Evolutionary conservation across 2,797 vertebrate genomes (phyloP).

Genomic region (Onychomys leucogaster): DNA sequence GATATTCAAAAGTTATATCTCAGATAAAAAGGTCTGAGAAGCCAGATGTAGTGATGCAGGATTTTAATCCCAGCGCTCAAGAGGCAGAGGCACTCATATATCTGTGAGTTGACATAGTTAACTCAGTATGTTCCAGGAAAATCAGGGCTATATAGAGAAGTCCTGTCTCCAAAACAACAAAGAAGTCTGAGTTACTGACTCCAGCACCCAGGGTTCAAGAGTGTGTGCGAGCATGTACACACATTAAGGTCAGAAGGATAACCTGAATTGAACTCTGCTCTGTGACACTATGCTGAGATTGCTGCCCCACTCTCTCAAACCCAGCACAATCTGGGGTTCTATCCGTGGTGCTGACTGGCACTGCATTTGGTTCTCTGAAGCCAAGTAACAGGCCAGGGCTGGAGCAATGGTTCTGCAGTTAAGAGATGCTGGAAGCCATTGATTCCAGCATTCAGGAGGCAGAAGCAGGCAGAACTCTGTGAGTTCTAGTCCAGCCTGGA

Average conservation of each 20-base stretch:
- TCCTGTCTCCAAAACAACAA: neutral
- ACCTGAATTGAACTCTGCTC: neutral
- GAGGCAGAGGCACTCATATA: too few relatives aligned
- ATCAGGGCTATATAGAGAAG: neutral
- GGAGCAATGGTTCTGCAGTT: neutral
- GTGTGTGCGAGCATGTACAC: neutral
- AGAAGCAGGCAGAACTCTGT: neutral
- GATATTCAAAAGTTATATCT: neutral
- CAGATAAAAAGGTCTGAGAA: neutral
- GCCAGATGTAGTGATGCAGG: neutral
- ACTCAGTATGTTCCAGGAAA: neutral
- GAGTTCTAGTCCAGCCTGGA: neutral
- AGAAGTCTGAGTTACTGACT: neutral
- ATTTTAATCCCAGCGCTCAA: too few relatives aligned
- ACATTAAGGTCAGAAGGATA: neutral
- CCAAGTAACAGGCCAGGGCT: neutral
- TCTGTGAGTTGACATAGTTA: too few relatives aligned
- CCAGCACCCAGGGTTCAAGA: neutral
- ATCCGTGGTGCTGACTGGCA: neutral
- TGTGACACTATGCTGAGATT: neutral
- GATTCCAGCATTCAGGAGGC: neutral
- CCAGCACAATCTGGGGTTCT: neutral
- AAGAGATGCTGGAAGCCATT: neutral
- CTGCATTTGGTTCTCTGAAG: too few relatives aligned
- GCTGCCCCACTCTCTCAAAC: too few relatives aligned